Evolutionary conservation across 2,113 vertebrate species (phyloP).

Genomic region (Astur gentilis): DNA sequence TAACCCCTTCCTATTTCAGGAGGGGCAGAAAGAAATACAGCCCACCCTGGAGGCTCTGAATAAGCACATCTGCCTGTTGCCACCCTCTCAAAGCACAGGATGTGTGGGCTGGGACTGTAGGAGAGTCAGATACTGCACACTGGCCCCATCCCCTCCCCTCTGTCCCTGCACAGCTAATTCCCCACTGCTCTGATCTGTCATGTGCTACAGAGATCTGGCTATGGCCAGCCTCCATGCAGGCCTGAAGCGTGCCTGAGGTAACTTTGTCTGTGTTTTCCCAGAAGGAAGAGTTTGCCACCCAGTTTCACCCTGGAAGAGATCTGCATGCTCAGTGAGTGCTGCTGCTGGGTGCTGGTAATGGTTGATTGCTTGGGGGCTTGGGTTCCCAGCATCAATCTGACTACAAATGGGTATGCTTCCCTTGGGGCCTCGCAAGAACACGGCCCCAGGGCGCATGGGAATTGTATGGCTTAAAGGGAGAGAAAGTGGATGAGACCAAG

Average conservation of each 20-base stretch:
- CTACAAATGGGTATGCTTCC: neutral
- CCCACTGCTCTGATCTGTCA: neutral
- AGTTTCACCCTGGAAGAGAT: slow-evolving; percentile 92
- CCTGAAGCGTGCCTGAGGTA: neutral
- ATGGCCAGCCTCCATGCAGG: neutral
- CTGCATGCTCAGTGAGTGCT: slow-evolving; percentile 90
- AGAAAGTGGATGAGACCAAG: neutral
- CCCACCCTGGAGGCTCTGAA: neutral
- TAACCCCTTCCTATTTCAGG: neutral
- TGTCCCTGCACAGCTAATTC: neutral
- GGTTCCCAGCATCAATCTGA: neutral
- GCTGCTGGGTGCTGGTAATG: neutral
- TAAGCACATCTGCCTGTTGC: neutral
- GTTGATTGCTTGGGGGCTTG: neutral
- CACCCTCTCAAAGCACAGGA: neutral
- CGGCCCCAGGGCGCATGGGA: neutral
- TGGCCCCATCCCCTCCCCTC: neutral
- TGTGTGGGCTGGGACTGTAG: neutral
- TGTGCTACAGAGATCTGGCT: neutral
- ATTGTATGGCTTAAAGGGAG: neutral
- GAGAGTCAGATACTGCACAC: neutral
- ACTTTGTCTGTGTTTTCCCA: slow-evolving; percentile 52
- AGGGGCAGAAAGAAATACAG: neutral
- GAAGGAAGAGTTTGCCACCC: slow-evolving; percentile 89
- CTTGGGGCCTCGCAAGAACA: neutral